Percentiles rank a stretch among this genome's conserved stretches.
Evolutionary conservation across 1,140 invertebrate genomes (phyloP).

Genomic region (Magallana ariakensis): DNA sequence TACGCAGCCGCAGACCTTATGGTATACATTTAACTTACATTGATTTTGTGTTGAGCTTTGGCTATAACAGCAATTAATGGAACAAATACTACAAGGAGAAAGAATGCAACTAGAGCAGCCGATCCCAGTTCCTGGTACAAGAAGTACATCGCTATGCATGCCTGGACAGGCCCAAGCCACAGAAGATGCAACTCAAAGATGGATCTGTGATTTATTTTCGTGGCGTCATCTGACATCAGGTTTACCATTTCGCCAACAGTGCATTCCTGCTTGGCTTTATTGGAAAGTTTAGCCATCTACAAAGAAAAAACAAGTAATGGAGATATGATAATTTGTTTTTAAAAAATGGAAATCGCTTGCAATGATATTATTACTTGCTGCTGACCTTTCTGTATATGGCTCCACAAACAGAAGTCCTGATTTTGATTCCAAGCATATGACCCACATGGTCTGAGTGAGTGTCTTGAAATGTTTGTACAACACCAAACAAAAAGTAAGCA

Average conservation of each 20-base stretch:
- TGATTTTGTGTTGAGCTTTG: conserved; percentile 5
- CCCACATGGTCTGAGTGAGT: neutral
- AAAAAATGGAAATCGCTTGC: neutral
- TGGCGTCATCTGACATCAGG: conserved; percentile 8
- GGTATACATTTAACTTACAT: neutral
- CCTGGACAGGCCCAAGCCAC: neutral
- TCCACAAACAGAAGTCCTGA: conserved; percentile 3
- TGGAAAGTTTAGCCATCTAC: conserved; percentile 27
- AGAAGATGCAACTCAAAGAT: neutral
- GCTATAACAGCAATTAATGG: neutral
- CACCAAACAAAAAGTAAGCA: neutral
- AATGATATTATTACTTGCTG: neutral
- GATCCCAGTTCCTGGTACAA: neutral
- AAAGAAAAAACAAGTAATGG: neutral
- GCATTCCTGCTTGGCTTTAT: neutral
- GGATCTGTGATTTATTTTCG: neutral
- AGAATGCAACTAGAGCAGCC: neutral
- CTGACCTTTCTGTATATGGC: conserved; percentile 1
- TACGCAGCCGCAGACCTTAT: neutral
- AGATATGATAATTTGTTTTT: no score
- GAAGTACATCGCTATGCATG: neutral
- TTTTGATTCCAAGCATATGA: conserved; percentile 23
- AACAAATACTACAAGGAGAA: neutral
- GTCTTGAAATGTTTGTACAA: neutral
- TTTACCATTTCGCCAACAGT: conserved; percentile 5